Conservation (phyloP, 2,113 vertebrate species). For the Rhipidura dahli region DNA sequence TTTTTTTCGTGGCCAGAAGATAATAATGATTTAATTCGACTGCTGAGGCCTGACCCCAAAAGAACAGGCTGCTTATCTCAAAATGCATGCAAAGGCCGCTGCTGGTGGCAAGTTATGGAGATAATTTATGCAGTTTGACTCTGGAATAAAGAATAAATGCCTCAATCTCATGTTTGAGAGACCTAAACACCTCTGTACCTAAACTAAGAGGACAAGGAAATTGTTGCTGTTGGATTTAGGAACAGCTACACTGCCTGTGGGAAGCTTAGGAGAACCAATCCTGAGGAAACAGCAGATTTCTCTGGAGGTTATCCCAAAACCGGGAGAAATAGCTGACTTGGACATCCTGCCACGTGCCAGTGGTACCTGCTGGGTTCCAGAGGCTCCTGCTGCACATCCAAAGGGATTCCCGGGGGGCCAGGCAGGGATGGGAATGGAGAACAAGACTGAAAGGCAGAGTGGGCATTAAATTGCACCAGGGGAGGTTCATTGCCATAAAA, state of each 20-base stretch:
- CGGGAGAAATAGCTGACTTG: not conserved
- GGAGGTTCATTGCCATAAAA: not conserved
- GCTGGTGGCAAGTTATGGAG: not conserved
- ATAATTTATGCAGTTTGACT: not conserved
- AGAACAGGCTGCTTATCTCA: not conserved
- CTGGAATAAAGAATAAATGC: not conserved
- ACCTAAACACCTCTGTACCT: no score
- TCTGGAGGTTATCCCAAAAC: not conserved
- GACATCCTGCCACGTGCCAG: not conserved
- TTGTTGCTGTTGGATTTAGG: not conserved
- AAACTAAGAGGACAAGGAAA: not conserved
- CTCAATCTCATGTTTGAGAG: no score
- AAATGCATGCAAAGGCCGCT: not conserved
- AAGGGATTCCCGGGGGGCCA: not conserved
- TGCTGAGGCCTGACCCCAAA: not conserved
- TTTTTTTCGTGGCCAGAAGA: not conserved
- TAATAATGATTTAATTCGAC: not conserved
- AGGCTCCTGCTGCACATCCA: not conserved
- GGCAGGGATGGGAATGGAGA: not conserved
- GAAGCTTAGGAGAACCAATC: not conserved
- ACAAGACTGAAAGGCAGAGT: not conserved
- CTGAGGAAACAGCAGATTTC: not conserved
- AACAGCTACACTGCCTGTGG: not conserved
- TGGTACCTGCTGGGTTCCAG: not conserved
- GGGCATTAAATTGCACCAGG: not conserved